Evolutionary conservation across 1,140 invertebrate species (phyloP), one percentile per base, ranked within the genome.

Genomic region (Catajapyx aquilonaris): DNA sequence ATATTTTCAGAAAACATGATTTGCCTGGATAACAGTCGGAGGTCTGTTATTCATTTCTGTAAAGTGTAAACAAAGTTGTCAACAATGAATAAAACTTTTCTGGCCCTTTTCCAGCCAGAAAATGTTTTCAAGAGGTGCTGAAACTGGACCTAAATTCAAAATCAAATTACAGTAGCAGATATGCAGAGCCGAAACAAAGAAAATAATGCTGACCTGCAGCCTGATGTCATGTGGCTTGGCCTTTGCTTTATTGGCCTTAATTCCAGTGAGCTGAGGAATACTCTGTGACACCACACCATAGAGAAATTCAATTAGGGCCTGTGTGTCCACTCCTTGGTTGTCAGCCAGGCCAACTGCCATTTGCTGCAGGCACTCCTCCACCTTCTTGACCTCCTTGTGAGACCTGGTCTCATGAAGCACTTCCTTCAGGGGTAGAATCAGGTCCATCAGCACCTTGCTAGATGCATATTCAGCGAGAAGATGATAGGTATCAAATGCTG

Each of bases 401-500:
- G 79, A 85, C 45, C 80, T 68, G 3, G 79, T 74, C 11, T 64
- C 68, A 7, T 73, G 56, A 19, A 94, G 44, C 18, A 63, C 69
- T 37, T 81, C 67, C 63, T 85, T 86, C 20, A 95, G 66, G 0
- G 88, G 87, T 35, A 76, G 31, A 15, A 95, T 54, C 0, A 94
- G 49, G 45, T 81, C 72, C 13, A 81, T 57, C 5, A 96, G 53
- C 47, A 68, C 73, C 30, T 69, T 67, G 46, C 81, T 71, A 5
- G 76, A 73, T 11, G 91, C 72, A 52, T 72, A 79, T 46, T 76
- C 65, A 0, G 81, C 75, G 1, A 88, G 55, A 42, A 93, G 79
- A 45, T 76, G 66, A 33, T 88, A 72, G 0, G 83, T 85, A 13
- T 87, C 72, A 44, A 73, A 90, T 49, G 83, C 87, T n/a, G 73